Conservation (phyloP, 2,888 invertebrate genomes). For the Acanthosepion esculentum region DNA sequence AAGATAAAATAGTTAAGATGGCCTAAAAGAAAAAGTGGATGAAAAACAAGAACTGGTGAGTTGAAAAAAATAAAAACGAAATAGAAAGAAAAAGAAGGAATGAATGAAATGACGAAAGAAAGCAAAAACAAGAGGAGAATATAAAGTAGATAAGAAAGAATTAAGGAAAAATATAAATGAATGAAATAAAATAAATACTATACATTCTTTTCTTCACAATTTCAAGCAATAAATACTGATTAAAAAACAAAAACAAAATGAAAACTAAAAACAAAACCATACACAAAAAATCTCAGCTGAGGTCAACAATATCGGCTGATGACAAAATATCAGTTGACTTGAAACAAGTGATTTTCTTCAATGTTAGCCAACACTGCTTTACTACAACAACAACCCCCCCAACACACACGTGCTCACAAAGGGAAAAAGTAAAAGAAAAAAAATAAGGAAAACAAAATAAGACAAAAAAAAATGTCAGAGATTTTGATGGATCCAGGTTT, state of each 20-base stretch:
- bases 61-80: background rate
- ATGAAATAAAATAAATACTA: background rate
- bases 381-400: background rate
- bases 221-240: background rate
- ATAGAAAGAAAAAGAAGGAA: too few relatives aligned
- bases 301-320: background rate
- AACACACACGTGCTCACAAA: background rate
- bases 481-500: background rate
- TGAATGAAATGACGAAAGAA: background rate
- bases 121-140: background rate
- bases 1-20: background rate
- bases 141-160: background rate
- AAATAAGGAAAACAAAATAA: background rate
- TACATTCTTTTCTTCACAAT: background rate
- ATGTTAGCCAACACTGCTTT: background rate
- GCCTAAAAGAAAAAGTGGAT: background rate
- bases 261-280: background rate
- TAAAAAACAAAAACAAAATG: background rate
- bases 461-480: background rate
- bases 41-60: background rate
- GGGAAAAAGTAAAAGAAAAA: background rate
- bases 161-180: background rate
- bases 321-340: background rate
- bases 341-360: constrained; percentile 22
- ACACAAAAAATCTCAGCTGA: background rate